These are phyloP conservation scores for Danionella dracula DNA, from an alignment of 2,797 vertebrate species.

Conservation along the genomic window DNA sequence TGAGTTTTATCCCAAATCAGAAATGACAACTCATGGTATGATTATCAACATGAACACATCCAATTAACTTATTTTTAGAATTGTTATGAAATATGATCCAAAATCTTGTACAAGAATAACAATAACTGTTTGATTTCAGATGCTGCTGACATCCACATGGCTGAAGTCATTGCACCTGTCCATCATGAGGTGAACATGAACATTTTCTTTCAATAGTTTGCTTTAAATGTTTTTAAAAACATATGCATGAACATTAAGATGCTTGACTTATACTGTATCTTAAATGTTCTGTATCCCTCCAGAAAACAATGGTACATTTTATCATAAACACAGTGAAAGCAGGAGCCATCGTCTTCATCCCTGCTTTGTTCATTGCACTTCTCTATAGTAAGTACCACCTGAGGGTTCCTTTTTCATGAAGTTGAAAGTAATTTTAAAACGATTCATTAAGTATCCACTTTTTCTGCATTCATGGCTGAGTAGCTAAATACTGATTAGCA, in stretches of 20 bases:
- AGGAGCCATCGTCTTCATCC: conserved; percentile 57
- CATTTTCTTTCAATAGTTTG: not conserved
- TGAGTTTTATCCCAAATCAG: not conserved
- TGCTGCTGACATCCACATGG: conserved; percentile 22
- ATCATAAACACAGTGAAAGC: conserved; percentile 51
- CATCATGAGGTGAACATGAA: conserved; percentile 25
- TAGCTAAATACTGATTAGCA: too few species aligned
- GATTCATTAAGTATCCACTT: too few species aligned
- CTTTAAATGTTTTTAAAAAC: not conserved
- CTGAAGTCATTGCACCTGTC: conserved; percentile 23
- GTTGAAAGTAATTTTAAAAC: too few species aligned
- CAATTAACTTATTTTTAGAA: not conserved
- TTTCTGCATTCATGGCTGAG: too few species aligned
- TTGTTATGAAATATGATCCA: not conserved
- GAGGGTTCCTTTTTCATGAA: too few species aligned
- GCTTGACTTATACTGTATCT: too few species aligned
- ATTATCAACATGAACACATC: not conserved
- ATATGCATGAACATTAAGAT: not conserved
- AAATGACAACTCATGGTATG: not conserved
- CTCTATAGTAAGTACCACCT: conserved; percentile 49
- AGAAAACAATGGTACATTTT: conserved; percentile 35
- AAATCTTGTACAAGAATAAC: not conserved
- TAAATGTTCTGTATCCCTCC: not conserved
- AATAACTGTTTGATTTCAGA: conserved; percentile 32
- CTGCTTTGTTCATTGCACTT: conserved; percentile 50